phyloP scores from a whole-genome alignment of 2,113 vertebrate genomes.

The Microcebus tavaratra region DNA sequence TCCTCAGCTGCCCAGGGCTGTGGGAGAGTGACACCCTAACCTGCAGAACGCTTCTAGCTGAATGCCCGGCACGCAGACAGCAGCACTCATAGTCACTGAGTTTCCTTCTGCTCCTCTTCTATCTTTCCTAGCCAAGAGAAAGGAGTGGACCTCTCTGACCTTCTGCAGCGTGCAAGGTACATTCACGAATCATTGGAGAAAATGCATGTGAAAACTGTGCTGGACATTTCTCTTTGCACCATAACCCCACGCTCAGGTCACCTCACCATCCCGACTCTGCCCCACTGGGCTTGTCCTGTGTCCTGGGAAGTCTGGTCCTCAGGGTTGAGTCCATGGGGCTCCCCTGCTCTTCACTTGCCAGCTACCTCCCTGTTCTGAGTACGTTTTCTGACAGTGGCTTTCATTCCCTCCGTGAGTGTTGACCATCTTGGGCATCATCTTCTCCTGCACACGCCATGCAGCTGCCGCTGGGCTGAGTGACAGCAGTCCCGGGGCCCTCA shows the following conservation, averaged over 20 bases:
- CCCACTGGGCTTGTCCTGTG: not conserved
- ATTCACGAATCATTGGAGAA: not conserved
- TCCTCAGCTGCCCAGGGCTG: too few species aligned
- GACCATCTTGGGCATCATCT: not conserved
- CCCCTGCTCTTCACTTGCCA: not conserved
- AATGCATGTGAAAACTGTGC: not conserved
- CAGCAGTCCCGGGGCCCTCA: not conserved
- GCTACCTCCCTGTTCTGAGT: not conserved
- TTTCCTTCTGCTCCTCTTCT: not conserved
- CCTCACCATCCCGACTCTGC: too few species aligned
- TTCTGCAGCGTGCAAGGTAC: not conserved
- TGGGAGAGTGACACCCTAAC: not conserved
- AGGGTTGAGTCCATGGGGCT: fast-evolving
- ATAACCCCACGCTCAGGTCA: fast-evolving
- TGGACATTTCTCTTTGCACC: not conserved
- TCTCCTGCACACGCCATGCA: not conserved
- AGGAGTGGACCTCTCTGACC: not conserved
- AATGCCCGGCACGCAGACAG: not conserved
- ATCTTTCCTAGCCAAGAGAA: not conserved
- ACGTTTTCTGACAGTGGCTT: not conserved
- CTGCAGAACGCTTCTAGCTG: not conserved
- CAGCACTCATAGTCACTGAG: too few species aligned
- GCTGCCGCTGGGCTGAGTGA: not conserved
- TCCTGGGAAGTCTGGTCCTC: not conserved
- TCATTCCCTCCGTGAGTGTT: not conserved